Evolutionary conservation across 2,113 vertebrate species (phyloP).

Genomic region (Microcebus jonahi): DNA sequence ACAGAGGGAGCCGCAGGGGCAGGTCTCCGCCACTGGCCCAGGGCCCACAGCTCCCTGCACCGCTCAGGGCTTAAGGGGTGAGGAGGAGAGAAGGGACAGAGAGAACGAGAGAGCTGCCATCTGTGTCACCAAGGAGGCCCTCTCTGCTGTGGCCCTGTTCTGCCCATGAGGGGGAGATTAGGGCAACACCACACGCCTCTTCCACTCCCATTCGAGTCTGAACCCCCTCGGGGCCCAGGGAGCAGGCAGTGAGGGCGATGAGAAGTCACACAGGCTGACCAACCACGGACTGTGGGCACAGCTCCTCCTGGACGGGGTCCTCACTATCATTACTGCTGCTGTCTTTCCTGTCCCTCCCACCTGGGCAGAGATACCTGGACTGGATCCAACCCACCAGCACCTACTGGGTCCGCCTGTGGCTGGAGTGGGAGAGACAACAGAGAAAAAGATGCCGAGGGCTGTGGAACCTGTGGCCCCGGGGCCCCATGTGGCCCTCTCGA

Average conservation of each 20-base stretch:
- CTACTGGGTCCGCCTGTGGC: neutral
- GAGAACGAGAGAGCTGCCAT: neutral
- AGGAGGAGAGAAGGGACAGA: neutral
- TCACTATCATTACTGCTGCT: neutral
- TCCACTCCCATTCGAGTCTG: neutral
- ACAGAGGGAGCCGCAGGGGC: neutral
- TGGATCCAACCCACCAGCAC: too few species aligned
- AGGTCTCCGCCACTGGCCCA: neutral
- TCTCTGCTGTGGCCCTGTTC: neutral
- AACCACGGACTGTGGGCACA: neutral
- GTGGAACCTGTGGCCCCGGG: too few species aligned
- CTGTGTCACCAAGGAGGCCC: neutral
- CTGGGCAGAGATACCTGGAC: neutral
- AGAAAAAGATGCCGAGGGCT: too few species aligned
- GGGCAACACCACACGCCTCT: neutral
- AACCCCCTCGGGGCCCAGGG: neutral
- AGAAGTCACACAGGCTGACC: neutral
- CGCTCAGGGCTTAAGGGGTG: neutral
- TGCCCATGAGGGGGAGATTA: too few species aligned
- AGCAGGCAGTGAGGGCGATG: neutral
- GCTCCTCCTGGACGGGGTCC: too few species aligned
- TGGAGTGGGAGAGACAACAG: neutral
- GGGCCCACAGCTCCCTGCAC: too few species aligned
- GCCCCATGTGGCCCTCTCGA: too few species aligned
- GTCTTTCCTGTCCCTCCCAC: too few species aligned